Evolutionary conservation across 2,797 vertebrate species (phyloP), one percentile per base, ranked within the genome.

Genomic region (Anguilla obscura): DNA sequence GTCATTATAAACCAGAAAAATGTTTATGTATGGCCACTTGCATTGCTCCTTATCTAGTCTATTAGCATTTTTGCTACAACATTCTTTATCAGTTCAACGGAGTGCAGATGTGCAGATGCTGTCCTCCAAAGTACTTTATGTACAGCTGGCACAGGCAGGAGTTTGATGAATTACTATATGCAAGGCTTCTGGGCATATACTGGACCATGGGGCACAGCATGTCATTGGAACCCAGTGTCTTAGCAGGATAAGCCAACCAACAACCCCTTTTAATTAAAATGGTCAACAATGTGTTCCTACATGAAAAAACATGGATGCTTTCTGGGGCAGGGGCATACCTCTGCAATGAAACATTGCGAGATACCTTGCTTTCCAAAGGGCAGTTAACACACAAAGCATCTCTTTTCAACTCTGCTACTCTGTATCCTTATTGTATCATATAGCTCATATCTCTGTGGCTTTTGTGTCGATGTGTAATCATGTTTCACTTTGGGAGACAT

Each of bases 401-500:
- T 71, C 24, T 27, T 33, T 71, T 27, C 3, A 66, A 27, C 69
- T 71, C 69, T 74, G 69, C 3, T 74, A 3, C 69, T 74, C 10
- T 10, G 30, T 10, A 33, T 18, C 12, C 33, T 18, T 36, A 40
- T 1, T 21, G 36, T 79, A 3, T 14, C 36, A 21, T 21, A 7
- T 66, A 66, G 60, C 0, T 66, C 30, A 79, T 8, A 40, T 79
- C 18, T 16, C 74, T 18, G 33, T 18, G 74, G 10, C 74, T 79
- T 79, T 45, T 12, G 74, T 79, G 14, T 45, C 7, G 36, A 3
- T 79, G 36, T 45, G 45, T 82, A 21, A 79, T 79, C 12, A 82
- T n/a, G 21, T 33, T 50, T 24, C 58, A 27, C 10, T 50, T 2
- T 40, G 21, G 5, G 84, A 60, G 76, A 89, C 94, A 18, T 90